Base-by-base conservation (phyloP, 2,888 invertebrate species). In the Callyntrura sp. region DNA sequence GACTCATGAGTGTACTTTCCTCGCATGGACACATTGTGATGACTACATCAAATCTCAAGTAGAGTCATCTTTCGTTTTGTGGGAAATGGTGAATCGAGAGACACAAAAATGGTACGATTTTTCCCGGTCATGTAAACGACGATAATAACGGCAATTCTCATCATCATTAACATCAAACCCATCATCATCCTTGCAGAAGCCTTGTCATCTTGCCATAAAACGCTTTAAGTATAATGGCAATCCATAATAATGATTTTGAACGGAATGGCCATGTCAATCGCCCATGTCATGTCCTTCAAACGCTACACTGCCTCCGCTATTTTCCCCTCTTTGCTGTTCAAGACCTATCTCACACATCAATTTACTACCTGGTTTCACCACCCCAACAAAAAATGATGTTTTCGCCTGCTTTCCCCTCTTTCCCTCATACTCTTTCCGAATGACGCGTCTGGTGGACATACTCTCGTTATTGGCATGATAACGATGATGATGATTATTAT, bases 231-330 rank as follows among this genome's bases (percentile, higher is more conserved):
- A 73, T 85, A 73, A 85, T 73, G 73, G 85, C 14, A 73, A 23
- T 73, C 85, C 85, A 85, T 85, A 85, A 65, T 85, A 85, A 76
- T 85, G 85, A 85, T 85, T 85, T 85, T 85, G 76, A 85, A 85
- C 78, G 85, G 73, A 78, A 78, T 43, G n/a, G n/a, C n/a, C n/a
- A n/a, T 85, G 85, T 85, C 85, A 85, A 85, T 78, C 85, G 76
- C 20, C n/a, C 57, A 60, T 85, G 85, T 84, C 84, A 84, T 83
- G 68, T 84, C 65, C 25, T 70, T 6, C 51, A 62, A 28, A 78
- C 85, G 78, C 17, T 60, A 51, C 14, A 51, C 1, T 51, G 20
- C 78, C 25, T 23, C 20, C n/a, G n/a, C n/a, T n/a, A n/a, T n/a
- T n/a, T n/a, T n/a, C n/a, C n/a, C n/a, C n/a, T n/a, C n/a, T n/a